Base-by-base conservation (phyloP, 2,888 invertebrate genomes). In the Drosophila cyrtoloma region DNA sequence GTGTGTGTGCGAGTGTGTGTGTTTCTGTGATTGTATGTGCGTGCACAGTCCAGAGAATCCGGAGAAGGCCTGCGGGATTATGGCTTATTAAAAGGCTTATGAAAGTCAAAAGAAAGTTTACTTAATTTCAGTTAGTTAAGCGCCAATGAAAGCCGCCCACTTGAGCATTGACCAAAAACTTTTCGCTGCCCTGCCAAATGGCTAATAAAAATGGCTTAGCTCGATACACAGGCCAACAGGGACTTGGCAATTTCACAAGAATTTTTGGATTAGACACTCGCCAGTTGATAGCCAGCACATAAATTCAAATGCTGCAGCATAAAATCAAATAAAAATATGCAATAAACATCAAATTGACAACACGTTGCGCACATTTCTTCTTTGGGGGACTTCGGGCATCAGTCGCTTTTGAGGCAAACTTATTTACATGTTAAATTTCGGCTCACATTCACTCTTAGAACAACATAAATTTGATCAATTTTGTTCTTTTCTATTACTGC, bases 101-200 rank as follows among this genome's bases (percentile, higher is more conserved):
- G 90, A 86, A 86, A 86, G 86, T 86, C 86, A 90, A 86, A 86
- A 86, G 90, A 87, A 87, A 87, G 86, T 87, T 87, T 90, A 86
- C 86, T 90, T 90, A 86, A 87, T 87, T 87, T 89, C 86, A 89
- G 89, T 86, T 86, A 90, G 90, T 81, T 88, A 85, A 88, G 89
- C 90, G 80, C 82, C 86, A 89, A 75, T 80, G 88, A 89, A 89
- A 84, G 76, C 85, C 85, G 83, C 74, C 88, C 88, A 85, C 88
- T 86, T 87, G 86, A 88, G 86, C 77, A 84, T 87, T 89, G 90
- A 76, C 83, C 80, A 86, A 81, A 82, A 88, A 76, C 58, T 79
- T 85, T 80, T 59, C 51, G 52, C 52, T 68, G 66, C 52, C 71
- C 68, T 76, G 84, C 87, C 84, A 84, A 84, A 84, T 89, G 89